phyloP scores from a whole-genome alignment of 2,888 invertebrate species.

The Callyntrura sp. region DNA sequence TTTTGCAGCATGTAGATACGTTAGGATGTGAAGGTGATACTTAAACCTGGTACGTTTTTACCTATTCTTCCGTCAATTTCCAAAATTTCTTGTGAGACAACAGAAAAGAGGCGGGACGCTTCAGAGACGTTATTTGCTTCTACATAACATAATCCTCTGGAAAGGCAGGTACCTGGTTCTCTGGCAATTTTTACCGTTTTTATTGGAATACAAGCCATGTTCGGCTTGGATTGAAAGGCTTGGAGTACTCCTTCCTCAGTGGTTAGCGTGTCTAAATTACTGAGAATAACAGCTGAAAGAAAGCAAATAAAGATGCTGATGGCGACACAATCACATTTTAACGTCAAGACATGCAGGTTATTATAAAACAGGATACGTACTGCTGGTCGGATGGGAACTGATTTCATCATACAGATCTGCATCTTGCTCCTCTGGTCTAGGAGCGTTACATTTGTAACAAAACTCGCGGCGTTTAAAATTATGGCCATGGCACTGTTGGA shows the following conservation, averaged over 20 bases:
- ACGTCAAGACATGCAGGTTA: neutral
- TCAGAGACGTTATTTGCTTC: constrained; percentile 94
- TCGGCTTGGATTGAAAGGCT: constrained; percentile 91
- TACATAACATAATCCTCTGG: constrained; percentile 92
- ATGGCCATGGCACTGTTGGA: constrained; percentile 94
- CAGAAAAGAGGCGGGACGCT: constrained; percentile 91
- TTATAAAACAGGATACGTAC: constrained; percentile 88
- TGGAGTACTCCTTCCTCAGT: constrained; percentile 96
- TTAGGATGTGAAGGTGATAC: neutral
- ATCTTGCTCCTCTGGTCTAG: constrained; percentile 93
- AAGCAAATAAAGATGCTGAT: constrained; percentile 11
- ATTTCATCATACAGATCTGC: constrained; percentile 94
- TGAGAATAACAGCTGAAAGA: constrained; percentile 91
- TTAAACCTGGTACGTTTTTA: constrained; percentile 66
- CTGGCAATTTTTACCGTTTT: constrained; percentile 94
- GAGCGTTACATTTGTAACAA: constrained; percentile 97
- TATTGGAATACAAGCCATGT: constrained; percentile 88
- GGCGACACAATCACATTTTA: neutral
- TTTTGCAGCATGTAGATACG: neutral
- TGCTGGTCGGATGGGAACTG: constrained; percentile 93
- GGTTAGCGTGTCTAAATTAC: constrained; percentile 96
- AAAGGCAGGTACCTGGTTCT: constrained; percentile 93
- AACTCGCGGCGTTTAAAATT: constrained; percentile 97
- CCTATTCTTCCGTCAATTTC: constrained; percentile 88
- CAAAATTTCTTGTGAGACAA: constrained; percentile 88